phyloP scores from a whole-genome alignment of 2,797 vertebrate genomes.

The Gymnodraco acuticeps region DNA sequence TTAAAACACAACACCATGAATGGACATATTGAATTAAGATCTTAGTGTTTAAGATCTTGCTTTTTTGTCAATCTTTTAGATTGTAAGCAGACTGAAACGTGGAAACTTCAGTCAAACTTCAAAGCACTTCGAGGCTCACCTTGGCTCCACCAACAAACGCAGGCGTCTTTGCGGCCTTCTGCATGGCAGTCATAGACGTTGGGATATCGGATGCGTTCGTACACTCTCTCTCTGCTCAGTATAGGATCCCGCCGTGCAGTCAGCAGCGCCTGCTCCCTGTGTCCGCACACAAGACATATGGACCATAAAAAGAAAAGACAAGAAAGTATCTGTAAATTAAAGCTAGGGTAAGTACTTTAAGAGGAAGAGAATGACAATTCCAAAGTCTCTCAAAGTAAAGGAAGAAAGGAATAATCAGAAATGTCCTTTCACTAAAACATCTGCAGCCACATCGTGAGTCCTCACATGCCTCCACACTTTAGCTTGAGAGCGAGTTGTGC shows the following conservation, averaged over 20 bases:
- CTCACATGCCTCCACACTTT: not conserved
- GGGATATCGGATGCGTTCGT: constrained; percentile 90
- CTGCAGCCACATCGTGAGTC: not conserved
- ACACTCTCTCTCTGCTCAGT: constrained; percentile 86
- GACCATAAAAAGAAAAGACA: not conserved
- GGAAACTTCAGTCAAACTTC: too few species aligned
- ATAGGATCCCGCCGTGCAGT: constrained; percentile 88
- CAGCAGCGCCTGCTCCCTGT: constrained; percentile 92
- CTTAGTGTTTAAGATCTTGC: too few species aligned
- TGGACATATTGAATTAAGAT: too few species aligned
- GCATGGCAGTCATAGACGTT: constrained; percentile 94
- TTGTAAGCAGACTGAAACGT: not conserved
- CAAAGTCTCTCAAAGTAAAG: not conserved
- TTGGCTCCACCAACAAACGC: constrained; percentile 96
- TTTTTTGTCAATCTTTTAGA: not conserved
- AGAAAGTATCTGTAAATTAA: not conserved
- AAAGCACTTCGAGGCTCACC: constrained; percentile 78
- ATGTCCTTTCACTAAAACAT: constrained; percentile 4
- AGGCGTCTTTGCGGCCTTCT: constrained; percentile 92
- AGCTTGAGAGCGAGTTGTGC: constrained; percentile 23
- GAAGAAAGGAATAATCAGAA: not conserved
- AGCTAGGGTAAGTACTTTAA: not conserved
- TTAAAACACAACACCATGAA: too few species aligned
- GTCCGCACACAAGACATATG: constrained; percentile 11
- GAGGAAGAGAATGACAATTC: not conserved